phyloP scores from a whole-genome alignment of 2,113 vertebrate species.

The Cephalopholis sonnerati region DNA sequence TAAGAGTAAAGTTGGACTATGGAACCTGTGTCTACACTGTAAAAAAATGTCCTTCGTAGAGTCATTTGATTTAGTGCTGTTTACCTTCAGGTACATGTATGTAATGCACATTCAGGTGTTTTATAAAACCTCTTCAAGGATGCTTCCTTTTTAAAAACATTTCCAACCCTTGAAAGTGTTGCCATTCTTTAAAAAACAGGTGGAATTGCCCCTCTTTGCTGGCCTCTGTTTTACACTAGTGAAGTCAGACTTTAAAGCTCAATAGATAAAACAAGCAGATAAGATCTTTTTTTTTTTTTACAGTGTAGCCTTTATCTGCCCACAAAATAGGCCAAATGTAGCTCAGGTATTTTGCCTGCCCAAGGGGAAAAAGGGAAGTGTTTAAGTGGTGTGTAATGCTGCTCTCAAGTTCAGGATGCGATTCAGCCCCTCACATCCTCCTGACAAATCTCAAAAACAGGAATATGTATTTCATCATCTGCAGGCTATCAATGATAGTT shows the following conservation, averaged over 20 bases:
- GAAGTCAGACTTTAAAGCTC: neutral
- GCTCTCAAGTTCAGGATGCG: constrained; percentile 14
- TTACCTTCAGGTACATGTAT: neutral
- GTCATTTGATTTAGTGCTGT: neutral
- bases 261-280: neutral
- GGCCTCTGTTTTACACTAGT: neutral
- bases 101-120: neutral
- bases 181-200: neutral
- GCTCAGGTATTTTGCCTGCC: constrained; percentile 24
- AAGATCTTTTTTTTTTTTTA: neutral
- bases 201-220: neutral
- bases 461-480: constrained; percentile 9
- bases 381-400: constrained; percentile 35
- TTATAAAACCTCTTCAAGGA: neutral
- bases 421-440: neutral
- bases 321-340: neutral
- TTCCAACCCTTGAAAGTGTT: neutral
- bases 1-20: constrained; percentile 50
- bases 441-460: constrained; percentile 4
- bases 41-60: neutral
- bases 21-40: constrained; percentile 25
- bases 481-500: constrained; percentile 13
- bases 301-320: constrained; percentile 4
- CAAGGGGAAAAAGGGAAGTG: constrained; percentile 3
- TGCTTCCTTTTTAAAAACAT: neutral